Evolutionary conservation across 2,797 vertebrate species (phyloP).

Genomic region (Notoglanidium macrostoma): DNA sequence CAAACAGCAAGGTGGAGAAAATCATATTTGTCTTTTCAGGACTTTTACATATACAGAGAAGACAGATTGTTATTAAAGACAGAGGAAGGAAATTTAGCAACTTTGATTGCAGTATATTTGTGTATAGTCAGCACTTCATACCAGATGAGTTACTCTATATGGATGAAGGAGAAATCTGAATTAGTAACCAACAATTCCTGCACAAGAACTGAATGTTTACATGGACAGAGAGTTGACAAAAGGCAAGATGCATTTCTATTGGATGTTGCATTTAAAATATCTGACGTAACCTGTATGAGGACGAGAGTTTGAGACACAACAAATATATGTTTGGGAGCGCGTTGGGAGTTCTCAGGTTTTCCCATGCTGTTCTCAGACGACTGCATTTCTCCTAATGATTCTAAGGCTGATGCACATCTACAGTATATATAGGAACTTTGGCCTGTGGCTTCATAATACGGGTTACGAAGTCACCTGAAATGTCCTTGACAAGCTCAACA

Average conservation of each 20-base stretch:
- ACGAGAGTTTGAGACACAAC: background rate
- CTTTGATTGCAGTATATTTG: background rate
- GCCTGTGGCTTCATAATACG: constrained; percentile 24
- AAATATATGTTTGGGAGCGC: background rate
- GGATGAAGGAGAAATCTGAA: background rate
- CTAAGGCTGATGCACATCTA: constrained; percentile 1
- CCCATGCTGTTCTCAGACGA: background rate
- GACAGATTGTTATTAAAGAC: too few species aligned
- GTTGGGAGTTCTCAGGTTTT: background rate
- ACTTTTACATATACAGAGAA: background rate
- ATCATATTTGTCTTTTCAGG: background rate
- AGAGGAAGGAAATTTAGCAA: background rate
- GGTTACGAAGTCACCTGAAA: background rate
- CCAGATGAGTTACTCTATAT: background rate
- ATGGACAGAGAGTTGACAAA: background rate
- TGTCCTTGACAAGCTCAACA: constrained; percentile 15
- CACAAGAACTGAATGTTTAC: background rate
- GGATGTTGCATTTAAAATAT: background rate
- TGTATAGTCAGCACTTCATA: background rate
- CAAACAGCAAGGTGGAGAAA: background rate
- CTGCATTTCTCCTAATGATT: background rate
- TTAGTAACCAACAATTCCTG: background rate
- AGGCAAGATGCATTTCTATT: background rate
- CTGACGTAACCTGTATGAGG: background rate
- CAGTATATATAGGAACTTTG: constrained; percentile 12